Base-by-base conservation (phyloP, 1,140 invertebrate species). In the Pararge aegeria region DNA sequence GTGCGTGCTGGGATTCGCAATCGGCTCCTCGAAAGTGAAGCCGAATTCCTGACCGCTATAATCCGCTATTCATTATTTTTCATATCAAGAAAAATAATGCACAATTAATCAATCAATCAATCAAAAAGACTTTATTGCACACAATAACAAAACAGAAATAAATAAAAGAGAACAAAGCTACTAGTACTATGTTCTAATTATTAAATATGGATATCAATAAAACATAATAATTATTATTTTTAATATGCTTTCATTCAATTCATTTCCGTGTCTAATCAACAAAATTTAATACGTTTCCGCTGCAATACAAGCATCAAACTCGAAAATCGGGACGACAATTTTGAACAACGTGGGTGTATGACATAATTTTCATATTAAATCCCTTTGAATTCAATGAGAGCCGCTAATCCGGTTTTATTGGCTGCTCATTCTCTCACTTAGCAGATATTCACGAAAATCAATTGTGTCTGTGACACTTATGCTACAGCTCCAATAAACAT, bases 351-450 rank as follows among this genome's bases (percentile, higher is more conserved):
- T 65, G 7, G 49, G 53, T 19, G 79, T 68, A 70, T 57, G 38
- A 53, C 44, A 75, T 77, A 68, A 76, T 74, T 75, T 72, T 72
- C 66, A 68, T 74, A 66, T 69, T 74, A 70, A 70, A 69, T 64
- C 58, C 68, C 62, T 73, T 70, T 66, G 64, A 56, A 56, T 78
- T 73, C 64, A 60, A 66, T 73, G 66, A 75, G 58, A 68, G 52
- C 57, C 55, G 48, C 61, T 67, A 57, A 74, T 62, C 52, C 54
- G 57, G 58, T 69, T 72, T 77, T 75, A 73, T 76, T 62, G 59
- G 60, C 52, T 63, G 53, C 60, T 68, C 68, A 78, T 75, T 81
- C 75, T 75, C 73, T 70, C 76, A 83, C 79, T 86, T 86, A 83
- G 72, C 79, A 55, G 40, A 65, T 69, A 70, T 70, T 63, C 64